phyloP scores from a whole-genome alignment of 2,888 invertebrate species.

The Notocelia uddmanniana region DNA sequence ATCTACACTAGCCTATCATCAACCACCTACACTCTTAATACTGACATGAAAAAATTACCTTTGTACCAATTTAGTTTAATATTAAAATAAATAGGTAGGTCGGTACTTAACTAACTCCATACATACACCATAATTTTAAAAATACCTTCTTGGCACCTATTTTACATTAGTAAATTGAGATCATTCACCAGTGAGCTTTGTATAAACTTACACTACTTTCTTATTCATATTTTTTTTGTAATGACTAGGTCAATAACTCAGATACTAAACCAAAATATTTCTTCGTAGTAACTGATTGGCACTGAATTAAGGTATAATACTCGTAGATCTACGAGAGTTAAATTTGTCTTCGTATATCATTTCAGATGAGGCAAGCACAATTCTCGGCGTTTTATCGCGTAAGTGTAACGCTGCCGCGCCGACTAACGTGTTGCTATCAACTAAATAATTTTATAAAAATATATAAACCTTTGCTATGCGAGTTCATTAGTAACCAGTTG shows the following conservation, averaged over 20 bases:
- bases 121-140: conserved; percentile 30
- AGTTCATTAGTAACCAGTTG: conserved; percentile 16
- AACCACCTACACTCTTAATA: conserved; percentile 31
- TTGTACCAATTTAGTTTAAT: conserved; percentile 33
- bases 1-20: conserved; percentile 24
- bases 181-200: conserved; percentile 41
- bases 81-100: conserved; percentile 33
- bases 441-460: conserved; percentile 37
- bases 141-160: conserved; percentile 41
- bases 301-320: conserved; percentile 9
- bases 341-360: conserved; percentile 8
- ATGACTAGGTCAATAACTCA: conserved; percentile 33
- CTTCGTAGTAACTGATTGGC: conserved; percentile 17
- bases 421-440: background rate
- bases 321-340: background rate
- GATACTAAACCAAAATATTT: background rate
- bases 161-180: conserved; percentile 41
- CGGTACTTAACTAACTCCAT: conserved; percentile 31
- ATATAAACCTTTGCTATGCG: conserved; percentile 12
- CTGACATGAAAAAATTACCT: conserved; percentile 24
- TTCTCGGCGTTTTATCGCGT: conserved; percentile 2
- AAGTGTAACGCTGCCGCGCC: background rate
- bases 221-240: conserved; percentile 16
- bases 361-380: background rate
- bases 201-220: conserved; percentile 18